phyloP scores from a whole-genome alignment of 2,888 invertebrate genomes.

The Ochropacha duplaris region DNA sequence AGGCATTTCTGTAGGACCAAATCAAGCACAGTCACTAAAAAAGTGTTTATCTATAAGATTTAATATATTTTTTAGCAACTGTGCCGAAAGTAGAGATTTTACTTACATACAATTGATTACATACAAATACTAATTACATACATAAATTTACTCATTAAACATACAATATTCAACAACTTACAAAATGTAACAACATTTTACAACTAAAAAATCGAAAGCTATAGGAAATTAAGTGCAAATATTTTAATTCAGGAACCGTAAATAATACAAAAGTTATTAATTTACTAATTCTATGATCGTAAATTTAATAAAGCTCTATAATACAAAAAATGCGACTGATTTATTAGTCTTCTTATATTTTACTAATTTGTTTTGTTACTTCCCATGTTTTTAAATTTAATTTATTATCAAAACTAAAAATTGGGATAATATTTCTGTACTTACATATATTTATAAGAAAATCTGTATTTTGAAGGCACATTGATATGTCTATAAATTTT shows the following conservation, averaged over 20 bases:
- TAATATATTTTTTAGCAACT: neutral
- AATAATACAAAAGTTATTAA: constrained; percentile 38
- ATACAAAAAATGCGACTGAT: constrained; percentile 31
- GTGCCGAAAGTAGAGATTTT: neutral
- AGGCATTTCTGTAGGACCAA: constrained; percentile 47
- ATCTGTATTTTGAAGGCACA: constrained; percentile 13
- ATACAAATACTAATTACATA: constrained; percentile 7
- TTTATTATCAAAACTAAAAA: no score
- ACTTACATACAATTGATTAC: constrained; percentile 1
- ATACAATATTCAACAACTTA: constrained; percentile 33
- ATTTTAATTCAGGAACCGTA: constrained; percentile 48
- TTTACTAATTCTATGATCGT: constrained; percentile 28
- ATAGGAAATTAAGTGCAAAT: constrained; percentile 15
- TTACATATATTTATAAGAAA: constrained; percentile 4
- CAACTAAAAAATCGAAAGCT: constrained; percentile 13
- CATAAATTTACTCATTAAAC: constrained; percentile 12
- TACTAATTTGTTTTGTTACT: neutral
- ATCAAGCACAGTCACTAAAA: constrained; percentile 4
- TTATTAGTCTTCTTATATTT: neutral
- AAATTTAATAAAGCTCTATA: constrained; percentile 51
- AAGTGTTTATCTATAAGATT: neutral
- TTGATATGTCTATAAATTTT: constrained; percentile 10
- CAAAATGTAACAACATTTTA: constrained; percentile 38
- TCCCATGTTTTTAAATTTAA: no score
- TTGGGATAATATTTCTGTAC: neutral